Conservation (phyloP, 2,888 invertebrate species). For the Drosophila parthenogenetica region DNA sequence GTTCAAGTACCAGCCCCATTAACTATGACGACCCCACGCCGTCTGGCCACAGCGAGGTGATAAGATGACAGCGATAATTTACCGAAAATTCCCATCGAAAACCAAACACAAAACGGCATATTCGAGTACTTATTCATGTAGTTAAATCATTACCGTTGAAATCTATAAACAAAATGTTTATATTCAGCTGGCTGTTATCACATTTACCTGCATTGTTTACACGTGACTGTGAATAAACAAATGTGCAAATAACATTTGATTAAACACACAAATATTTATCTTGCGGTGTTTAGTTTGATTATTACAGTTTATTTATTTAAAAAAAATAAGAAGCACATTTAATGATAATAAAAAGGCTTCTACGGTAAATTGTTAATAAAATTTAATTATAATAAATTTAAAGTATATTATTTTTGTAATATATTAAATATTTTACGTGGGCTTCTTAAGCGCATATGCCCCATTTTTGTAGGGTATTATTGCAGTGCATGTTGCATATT, state of each 20-base stretch:
- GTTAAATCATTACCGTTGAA: constrained; percentile 35
- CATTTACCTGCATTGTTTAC: constrained; percentile 10
- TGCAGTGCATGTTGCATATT: constrained; percentile 49
- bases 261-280: constrained; percentile 25
- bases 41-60: constrained; percentile 37
- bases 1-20: background rate
- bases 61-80: constrained; percentile 33
- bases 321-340: constrained; percentile 6
- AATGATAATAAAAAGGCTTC: too few relatives aligned
- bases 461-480: constrained; percentile 33
- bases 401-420: background rate
- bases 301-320: constrained; percentile 10
- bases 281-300: constrained; percentile 14
- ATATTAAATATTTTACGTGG: background rate
- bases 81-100: constrained; percentile 6
- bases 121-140: constrained; percentile 10
- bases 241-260: constrained; percentile 20
- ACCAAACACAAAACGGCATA: constrained; percentile 16
- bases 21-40: constrained; percentile 8
- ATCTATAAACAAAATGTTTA: constrained; percentile 16
- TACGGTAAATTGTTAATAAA: background rate
- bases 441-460: background rate
- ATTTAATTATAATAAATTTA: background rate
- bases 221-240: constrained; percentile 2
- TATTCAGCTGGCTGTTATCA: constrained; percentile 1